Evolutionary conservation across 1,140 invertebrate genomes (phyloP).

Genomic region (Cylas formicarius): DNA sequence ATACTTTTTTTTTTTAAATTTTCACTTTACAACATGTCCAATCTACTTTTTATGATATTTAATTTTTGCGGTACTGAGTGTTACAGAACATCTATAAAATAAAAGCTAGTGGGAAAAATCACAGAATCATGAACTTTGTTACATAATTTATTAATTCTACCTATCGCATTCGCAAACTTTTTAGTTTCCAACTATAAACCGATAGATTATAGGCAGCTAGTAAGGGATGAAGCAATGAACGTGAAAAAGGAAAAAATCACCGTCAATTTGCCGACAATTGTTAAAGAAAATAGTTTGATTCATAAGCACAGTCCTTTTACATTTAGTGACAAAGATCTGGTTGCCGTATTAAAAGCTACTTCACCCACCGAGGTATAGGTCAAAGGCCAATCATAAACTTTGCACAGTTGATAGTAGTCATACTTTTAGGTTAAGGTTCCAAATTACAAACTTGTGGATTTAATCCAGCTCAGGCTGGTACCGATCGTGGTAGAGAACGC

Average conservation of each 20-base stretch:
- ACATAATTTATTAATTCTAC: no score
- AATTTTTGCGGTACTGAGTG: no score
- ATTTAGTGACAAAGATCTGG: conserved; percentile 37
- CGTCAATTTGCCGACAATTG: conserved; percentile 37
- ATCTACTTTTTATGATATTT: no score
- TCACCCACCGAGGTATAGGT: conserved; percentile 35
- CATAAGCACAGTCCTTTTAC: conserved; percentile 41
- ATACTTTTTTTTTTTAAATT: no score
- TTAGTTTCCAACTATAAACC: conserved; percentile 27
- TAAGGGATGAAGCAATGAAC: conserved; percentile 28
- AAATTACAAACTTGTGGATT: conserved; percentile 34
- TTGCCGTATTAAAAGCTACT: conserved; percentile 37
- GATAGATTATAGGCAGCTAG: conserved; percentile 34
- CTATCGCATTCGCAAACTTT: conserved; percentile 15
- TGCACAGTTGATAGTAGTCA: not conserved
- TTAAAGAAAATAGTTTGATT: conserved; percentile 38
- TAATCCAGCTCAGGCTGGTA: conserved; percentile 42
- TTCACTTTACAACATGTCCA: no score
- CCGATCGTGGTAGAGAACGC: conserved; percentile 36
- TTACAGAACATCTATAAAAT: no score
- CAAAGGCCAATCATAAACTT: not conserved
- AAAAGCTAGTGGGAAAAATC: no score
- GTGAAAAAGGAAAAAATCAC: conserved; percentile 29
- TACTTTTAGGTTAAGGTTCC: conserved; percentile 24
- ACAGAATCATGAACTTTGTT: no score